Evolutionary conservation across 2,797 vertebrate genomes (phyloP), one percentile per base, ranked within the genome.

Genomic region (Catostomus latipinnis): DNA sequence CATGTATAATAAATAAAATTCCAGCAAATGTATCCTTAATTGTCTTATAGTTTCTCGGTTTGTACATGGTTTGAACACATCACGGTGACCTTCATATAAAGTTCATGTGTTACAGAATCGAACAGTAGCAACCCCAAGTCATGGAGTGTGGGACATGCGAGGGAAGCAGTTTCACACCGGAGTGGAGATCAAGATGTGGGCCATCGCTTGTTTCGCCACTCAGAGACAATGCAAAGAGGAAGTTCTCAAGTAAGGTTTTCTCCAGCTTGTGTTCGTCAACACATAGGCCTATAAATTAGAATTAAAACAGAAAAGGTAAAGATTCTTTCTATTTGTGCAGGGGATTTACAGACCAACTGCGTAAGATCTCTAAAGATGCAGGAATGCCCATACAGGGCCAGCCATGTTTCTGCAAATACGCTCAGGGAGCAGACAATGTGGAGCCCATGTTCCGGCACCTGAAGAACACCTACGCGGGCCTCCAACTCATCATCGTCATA

Each of bases 171-270:
- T 99, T 81, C 97, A 98, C 91, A 98, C 97, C 0, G 97, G 97
- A 6, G 96, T 98, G 81, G 97, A 99, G 92, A 98, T 99, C 85
- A 99, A 98, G 91, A 97, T 99, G 96, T 99, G 98, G 98, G 98
- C 98, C 63, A 98, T 99, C 68, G 98, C 98, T 83, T 99, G 98
- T 89, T 99, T 99, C 81, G 97, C 98, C 83, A 98, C 97, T 0
- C 98, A 99, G 95, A 95, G 98, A 76, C 97, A 99, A 81, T 99
- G 97, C 90, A 91, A 97, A 84, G 97, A 99, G 89, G 97, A 99
- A 92, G 97, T 98, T 90, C 78, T 99, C 66, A 99, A 99, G 98
- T 98, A 48, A 72, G 54, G n/a, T 9, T 18, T 1, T 43, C 16
- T 52, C 34, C 52, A 4, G 57, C 16, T 56, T 49, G 16, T 16